A percentile compares a stretch with the other conserved stretches of the same genome.
phyloP scores from a whole-genome alignment of 2,888 invertebrate species.

The Stramonita haemastoma region DNA sequence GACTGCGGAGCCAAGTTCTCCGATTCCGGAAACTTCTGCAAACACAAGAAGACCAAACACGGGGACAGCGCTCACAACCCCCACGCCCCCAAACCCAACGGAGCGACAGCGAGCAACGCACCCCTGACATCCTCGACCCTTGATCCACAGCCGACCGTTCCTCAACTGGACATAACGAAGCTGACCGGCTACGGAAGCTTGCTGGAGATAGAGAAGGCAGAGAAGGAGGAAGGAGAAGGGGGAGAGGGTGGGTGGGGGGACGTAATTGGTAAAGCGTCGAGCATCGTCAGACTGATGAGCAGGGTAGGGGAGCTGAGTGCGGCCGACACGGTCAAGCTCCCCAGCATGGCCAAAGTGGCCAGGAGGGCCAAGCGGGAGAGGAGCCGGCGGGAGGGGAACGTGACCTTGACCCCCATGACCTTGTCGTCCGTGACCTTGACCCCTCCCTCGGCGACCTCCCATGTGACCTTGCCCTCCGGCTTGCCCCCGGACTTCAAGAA shows the following conservation, averaged over 20 bases:
- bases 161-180: not conserved
- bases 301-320: not conserved
- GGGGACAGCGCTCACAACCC: constrained; percentile 21
- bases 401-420: not conserved
- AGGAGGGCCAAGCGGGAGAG: not conserved
- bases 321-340: not conserved
- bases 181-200: not conserved
- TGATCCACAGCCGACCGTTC: not conserved
- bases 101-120: too few species aligned
- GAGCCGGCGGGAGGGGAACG: not conserved
- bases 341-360: constrained; percentile 16
- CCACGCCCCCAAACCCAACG: not conserved
- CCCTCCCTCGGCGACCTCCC: not conserved
- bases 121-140: too few species aligned
- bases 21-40: constrained; percentile 42
- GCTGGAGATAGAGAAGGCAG: not conserved
- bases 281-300: not conserved
- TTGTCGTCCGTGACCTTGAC: not conserved
- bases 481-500: not conserved
- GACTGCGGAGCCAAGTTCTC: constrained; percentile 41
- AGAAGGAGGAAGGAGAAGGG: not conserved
- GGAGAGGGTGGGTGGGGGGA: too few species aligned
- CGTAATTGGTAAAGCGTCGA: not conserved
- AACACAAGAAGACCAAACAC: constrained; percentile 40
- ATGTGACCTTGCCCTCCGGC: not conserved